Evolutionary conservation across 2,797 vertebrate species (phyloP).

Genomic region (Manis pentadactyla): DNA sequence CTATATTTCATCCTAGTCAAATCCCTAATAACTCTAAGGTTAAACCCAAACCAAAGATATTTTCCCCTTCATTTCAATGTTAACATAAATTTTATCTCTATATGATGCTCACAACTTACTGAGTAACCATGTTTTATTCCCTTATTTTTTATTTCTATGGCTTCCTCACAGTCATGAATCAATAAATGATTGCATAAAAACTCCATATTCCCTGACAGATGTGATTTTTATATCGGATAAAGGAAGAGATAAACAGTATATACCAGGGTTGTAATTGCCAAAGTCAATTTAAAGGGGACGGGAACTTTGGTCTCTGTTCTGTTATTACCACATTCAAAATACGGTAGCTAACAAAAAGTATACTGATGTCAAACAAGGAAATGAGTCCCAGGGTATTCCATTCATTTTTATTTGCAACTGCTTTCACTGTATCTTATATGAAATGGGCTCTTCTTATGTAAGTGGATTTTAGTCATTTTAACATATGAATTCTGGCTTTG

Average conservation of each 20-base stretch:
- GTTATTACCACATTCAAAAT: conserved; percentile 61
- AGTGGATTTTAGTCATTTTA: conserved; percentile 52
- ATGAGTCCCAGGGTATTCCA: background rate
- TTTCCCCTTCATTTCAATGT: conserved; percentile 58
- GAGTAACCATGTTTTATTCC: conserved; percentile 65
- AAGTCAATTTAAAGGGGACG: conserved; percentile 55
- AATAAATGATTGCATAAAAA: conserved; percentile 25
- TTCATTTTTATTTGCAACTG: conserved; percentile 63
- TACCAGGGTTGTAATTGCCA: conserved; percentile 30
- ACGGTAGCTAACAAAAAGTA: conserved; percentile 24
- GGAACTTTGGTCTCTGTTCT: conserved; percentile 21
- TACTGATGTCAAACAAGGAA: conserved; percentile 33
- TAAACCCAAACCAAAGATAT: conserved; percentile 23
- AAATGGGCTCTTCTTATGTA: background rate
- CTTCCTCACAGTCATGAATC: conserved; percentile 43
- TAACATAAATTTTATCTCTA: conserved; percentile 68
- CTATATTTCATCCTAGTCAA: conserved; percentile 35
- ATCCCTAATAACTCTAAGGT: conserved; percentile 34
- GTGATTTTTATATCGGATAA: conserved; percentile 58
- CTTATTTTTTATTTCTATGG: conserved; percentile 64
- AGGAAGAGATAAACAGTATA: conserved; percentile 38
- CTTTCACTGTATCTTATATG: background rate
- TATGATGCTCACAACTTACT: conserved; percentile 27
- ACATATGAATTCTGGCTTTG: conserved; percentile 50
- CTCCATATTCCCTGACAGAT: conserved; percentile 63